Conservation (phyloP, 2,888 invertebrate species). For the Epistrophella euchroma region DNA sequence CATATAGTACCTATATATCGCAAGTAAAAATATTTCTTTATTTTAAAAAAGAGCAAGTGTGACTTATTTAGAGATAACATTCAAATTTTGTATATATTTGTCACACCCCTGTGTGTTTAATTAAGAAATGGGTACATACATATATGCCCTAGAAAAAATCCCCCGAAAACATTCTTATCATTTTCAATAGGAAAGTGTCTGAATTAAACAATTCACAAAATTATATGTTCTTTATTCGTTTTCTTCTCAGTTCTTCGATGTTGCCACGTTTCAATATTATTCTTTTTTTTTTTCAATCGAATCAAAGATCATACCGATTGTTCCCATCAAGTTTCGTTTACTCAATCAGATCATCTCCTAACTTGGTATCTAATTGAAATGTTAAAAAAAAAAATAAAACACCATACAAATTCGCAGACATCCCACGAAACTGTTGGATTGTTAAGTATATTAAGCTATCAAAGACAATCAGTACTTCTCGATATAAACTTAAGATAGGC, state of each 20-base stretch:
- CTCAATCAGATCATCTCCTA: constrained; percentile 16
- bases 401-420: constrained; percentile 15
- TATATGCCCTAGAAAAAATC: not conserved
- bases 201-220: not conserved
- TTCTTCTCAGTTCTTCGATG: not conserved
- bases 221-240: not conserved
- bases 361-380: constrained; percentile 26
- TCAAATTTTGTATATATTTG: too few relatives aligned
- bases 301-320: constrained; percentile 38
- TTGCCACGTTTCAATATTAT: not conserved
- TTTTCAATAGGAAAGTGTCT: not conserved
- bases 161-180: not conserved
- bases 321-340: constrained; percentile 8
- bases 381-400: too few relatives aligned
- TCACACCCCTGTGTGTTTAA: too few relatives aligned
- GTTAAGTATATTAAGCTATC: constrained; percentile 17
- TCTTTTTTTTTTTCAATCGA: not conserved
- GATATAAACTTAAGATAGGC: constrained; percentile 9
- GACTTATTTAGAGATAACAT: too few relatives aligned
- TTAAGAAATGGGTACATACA: too few relatives aligned
- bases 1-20: too few relatives aligned
- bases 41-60: too few relatives aligned
- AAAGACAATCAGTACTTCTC: not conserved
- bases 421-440: constrained; percentile 33
- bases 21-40: too few relatives aligned